Base-by-base conservation (phyloP, 2,888 invertebrate genomes). In the Eupithecia insigniata region DNA sequence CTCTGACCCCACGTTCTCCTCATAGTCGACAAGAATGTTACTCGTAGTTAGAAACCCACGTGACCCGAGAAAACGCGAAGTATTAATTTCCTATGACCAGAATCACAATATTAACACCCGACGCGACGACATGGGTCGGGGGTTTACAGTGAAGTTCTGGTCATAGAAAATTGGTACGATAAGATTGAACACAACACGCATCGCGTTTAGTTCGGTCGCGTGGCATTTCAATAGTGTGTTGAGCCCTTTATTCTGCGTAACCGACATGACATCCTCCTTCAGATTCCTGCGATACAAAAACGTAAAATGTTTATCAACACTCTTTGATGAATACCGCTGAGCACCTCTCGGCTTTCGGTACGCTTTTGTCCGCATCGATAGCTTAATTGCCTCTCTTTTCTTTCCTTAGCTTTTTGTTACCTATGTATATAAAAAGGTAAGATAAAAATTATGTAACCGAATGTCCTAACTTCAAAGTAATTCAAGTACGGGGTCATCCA, bases 351-450 rank as follows among this genome's bases (percentile, higher is more conserved):
- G 39, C 67, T 34, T 67, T 67, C 43, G 43, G 39, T 62, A 55
- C 58, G 55, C 64, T 67, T 71, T 64, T 61, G 64, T 67, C 67
- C 67, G 36, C 36, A 67, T 36, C 46, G 66, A 67, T 70, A 14
- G 60, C 70, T 58, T 70, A 70, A 70, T 70, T 70, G 65, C 65
- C 66, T 39, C n/a, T 43, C 43, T 43, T 43, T n/a, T 16, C 30
- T 66, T 39, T 34, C 66, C 68, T 43, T 26, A 30, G 46, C 67
- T 39, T 70, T 70, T 69, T 55, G 66, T 12, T 58, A 14, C 46
- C 30, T 30, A 18, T 61, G 28, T 61, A 16, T 61, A 58, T 61
- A 16, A 30, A n/a, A 62, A 62, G 62, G 22, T 36, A 34, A n/a
- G 32, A 10, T n/a, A 34, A 62, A 34, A 36, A 34, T 61, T 62